Base-by-base conservation (phyloP, 2,797 vertebrate species). In the Nasua narica region DNA sequence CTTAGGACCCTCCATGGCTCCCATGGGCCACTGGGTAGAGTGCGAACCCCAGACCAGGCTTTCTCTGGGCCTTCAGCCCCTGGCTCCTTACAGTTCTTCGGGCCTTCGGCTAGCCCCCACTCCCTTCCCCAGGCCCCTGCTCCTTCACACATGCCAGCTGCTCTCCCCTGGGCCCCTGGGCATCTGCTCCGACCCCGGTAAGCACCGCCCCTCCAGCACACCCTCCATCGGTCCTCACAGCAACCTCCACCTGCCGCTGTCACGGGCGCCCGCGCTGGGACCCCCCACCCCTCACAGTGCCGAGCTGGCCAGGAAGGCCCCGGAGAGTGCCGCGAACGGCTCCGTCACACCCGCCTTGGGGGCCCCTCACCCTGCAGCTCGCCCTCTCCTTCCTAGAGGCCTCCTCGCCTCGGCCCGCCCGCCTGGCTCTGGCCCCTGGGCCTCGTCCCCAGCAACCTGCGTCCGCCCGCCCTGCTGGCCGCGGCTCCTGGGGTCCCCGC, bases 41-140 rank as follows among this genome's bases (percentile, higher is more conserved):
- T 32, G 25, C 25, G 62, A 46, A 58, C 40, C n/a, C 15, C 18
- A 27, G 48, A 23, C 32, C 32, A 32, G 67, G 50, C 9, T 65
- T 12, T 43, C 46, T 52, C 1, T 12, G 62, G 40, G 13, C n/a
- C 79, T 50, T 25, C 4, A 10, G 43, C 37, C 11, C 32, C 77
- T 1, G 23, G 32, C 9, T 0, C 15, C n/a, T 2, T 18, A 48
- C 1, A 7, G 54, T 23, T 46, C 27, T 52, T 29, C 0, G 0
- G 48, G 5, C 23, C 1, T 7, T 3, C 2, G 12, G 14, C 1
- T 2, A 35, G 29, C 6, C 13, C 32, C 29, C 5, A 1, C 5
- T 12, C 35, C 6, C 3, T 32, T 27, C 11, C 1, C 6, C 2
- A 13, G 18, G 70, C 23, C 1, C 37, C 18, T 35, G 3, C 11